A percentile compares a stretch with the other conserved stretches of the same genome.
These are phyloP conservation scores for Anastrepha ludens DNA, from an alignment of 1,140 invertebrate genomes.

Conservation along the genomic window DNA sequence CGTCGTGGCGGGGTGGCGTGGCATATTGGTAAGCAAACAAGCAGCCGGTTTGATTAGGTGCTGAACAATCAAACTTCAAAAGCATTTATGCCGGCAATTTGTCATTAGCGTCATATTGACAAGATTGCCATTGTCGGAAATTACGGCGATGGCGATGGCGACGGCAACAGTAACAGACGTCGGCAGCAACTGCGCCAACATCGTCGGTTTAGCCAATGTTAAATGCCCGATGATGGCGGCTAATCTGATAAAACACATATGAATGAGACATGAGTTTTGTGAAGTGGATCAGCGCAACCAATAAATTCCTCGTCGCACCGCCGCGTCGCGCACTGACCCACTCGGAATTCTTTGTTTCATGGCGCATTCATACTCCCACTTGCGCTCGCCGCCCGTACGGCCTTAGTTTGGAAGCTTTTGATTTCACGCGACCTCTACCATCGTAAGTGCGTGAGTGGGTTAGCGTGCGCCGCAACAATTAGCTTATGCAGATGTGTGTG, in stretches of 20 bases:
- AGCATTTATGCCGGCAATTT: conserved; percentile 43
- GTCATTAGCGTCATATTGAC: conserved; percentile 55
- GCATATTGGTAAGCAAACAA: conserved; percentile 21
- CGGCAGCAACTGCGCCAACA: background rate
- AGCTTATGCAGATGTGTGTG: too few species aligned
- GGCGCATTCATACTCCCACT: background rate
- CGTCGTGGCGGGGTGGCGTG: background rate
- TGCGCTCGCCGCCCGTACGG: background rate
- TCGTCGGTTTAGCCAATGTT: background rate
- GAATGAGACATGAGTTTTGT: conserved; percentile 18
- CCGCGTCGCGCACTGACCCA: background rate
- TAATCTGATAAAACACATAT: conserved; percentile 44
- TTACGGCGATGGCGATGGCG: background rate
- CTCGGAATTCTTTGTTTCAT: background rate
- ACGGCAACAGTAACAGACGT: background rate
- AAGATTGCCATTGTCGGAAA: conserved; percentile 49
- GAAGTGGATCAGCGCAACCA: conserved; percentile 32
- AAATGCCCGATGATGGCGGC: conserved; percentile 13
- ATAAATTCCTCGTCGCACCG: conserved; percentile 9
- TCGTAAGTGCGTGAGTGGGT: background rate
- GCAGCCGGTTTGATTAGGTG: conserved; percentile 55
- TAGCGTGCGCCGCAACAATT: too few species aligned
- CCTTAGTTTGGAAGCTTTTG: background rate
- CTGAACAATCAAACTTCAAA: conserved; percentile 55
- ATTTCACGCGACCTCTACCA: background rate